Evolutionary conservation across 2,797 vertebrate species (phyloP), one percentile per base, ranked within the genome.

Genomic region (Lerista edwardsae): DNA sequence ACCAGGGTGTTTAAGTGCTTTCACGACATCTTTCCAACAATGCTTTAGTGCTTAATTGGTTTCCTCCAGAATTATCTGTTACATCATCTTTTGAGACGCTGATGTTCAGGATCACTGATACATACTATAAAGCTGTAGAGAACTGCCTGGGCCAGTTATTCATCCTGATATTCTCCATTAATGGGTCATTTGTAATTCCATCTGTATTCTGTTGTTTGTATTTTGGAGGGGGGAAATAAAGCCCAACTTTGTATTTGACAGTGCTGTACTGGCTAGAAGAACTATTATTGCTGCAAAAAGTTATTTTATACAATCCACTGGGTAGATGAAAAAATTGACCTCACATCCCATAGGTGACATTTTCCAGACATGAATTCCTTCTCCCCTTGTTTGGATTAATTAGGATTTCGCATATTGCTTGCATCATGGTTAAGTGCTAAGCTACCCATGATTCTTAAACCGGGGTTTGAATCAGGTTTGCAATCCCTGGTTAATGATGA

Each of bases 201-300:
- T 69, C 83, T 55, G 1, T 79, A 65, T 82, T 41, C 17, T 0
- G n/a, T 51, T 87, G 81, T 84, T 88, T 84, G 23, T 9, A 64
- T 84, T 55, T 4, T 12, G 14, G 9, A 44, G n/a, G 41, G 21
- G 21, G 9, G 41, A 34, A 47, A 67, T 14, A 55, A 82, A 89
- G 85, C 76, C 57, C 36, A 71, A n/a, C 65, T 75, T 69, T 71
- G 11, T 44, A 7, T 67, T 82, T 51, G 8, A 1, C 6, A 7
- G 64, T 2, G 14, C 79, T 34, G 75, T 68, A 23, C 51, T 88
- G 19, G 1, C 15, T 2, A 87, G 87, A 87, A 90, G 85, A 89
- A 88, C 85, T 88, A 83, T 86, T 78, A 79, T 59, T 72, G 25
- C 80, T 29, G 51, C 36, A 88, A 90, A n/a, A 91, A 91, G 51